Percentiles rank a stretch among this genome's conserved stretches.
phyloP scores from a whole-genome alignment of 2,888 invertebrate genomes.

The Callosobruchus maculatus region DNA sequence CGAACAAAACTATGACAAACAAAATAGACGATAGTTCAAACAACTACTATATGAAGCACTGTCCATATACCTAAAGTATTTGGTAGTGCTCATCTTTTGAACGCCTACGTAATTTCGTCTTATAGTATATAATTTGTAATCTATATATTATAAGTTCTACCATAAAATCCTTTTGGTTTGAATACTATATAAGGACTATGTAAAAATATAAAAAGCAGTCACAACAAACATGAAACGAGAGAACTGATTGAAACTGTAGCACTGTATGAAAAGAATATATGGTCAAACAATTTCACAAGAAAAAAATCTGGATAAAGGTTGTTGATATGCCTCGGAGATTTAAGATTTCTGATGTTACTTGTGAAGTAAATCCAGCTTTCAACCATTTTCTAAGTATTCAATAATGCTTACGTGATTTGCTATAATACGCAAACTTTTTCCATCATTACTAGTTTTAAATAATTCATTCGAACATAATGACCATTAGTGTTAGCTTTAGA shows the following conservation, averaged over 20 bases:
- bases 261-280: not conserved
- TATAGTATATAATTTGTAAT: slow-evolving; percentile 35
- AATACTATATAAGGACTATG: not conserved
- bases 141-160: slow-evolving; percentile 36
- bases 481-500: too few relatives aligned
- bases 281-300: not conserved
- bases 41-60: slow-evolving; percentile 14
- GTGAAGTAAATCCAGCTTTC: too few relatives aligned
- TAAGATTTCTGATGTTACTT: too few relatives aligned
- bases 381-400: too few relatives aligned
- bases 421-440: too few relatives aligned
- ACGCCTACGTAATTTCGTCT: slow-evolving; percentile 26
- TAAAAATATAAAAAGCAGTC: not conserved
- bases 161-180: slow-evolving; percentile 9
- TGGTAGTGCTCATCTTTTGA: slow-evolving; percentile 30
- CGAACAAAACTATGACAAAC: slow-evolving; percentile 6
- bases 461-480: too few relatives aligned
- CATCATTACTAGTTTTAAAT: too few relatives aligned
- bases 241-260: not conserved
- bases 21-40: slow-evolving; percentile 6
- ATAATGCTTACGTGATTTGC: too few relatives aligned
- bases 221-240: not conserved
- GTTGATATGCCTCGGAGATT: too few relatives aligned
- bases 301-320: not conserved
- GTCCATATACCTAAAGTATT: slow-evolving; percentile 26